Evolutionary conservation across 2,113 vertebrate genomes (phyloP), one percentile per base, ranked within the genome.

Genomic region (Neodontobutis hainanensis): DNA sequence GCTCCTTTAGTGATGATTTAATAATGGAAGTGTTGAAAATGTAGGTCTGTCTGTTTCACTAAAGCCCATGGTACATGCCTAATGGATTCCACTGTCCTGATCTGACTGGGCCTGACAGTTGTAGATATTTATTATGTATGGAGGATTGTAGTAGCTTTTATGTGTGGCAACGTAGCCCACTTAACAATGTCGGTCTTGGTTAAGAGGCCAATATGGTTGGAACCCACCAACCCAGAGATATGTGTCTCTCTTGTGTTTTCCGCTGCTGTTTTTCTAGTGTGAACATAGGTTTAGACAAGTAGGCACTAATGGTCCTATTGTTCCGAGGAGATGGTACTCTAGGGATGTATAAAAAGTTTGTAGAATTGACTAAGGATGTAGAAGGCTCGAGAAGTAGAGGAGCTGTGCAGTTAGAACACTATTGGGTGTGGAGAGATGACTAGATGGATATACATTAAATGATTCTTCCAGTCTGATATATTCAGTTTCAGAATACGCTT

Each of bases 101-200:
- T 85, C 83, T 84, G 88, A 91, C 84, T 88, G 83, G 45, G 65
- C 73, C 68, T 85, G 88, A 90, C 90, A 89, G 83, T 87, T 88
- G 84, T 87, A 82, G 80, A 82, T 89, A 88, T 92, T 89, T 82
- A 91, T 93, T 87, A 92, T 91, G 91, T 82, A 93, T 91, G 67
- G 75, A 53, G 74, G 59, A 89, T 90, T 91, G 88, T 91, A 87
- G 79, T 86, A 88, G 88, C 85, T 89, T 90, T 90, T 88, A 88
- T 83, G 81, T 78, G 70, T 84, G 85, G 74, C 52, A 32, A 70
- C 89, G 87, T 88, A 84, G 81, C 70, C 85, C 87, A 81, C 88
- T 90, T 91, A 87, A 88, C 78, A 76, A 77, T 82, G 90, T 90
- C 87, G 64, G 81, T 82, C 75, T 82, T 78, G 77, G 85, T 90